These are phyloP conservation scores for Lepus oiostolus DNA, from an alignment of 2,797 vertebrate species.

Conservation along the genomic window DNA sequence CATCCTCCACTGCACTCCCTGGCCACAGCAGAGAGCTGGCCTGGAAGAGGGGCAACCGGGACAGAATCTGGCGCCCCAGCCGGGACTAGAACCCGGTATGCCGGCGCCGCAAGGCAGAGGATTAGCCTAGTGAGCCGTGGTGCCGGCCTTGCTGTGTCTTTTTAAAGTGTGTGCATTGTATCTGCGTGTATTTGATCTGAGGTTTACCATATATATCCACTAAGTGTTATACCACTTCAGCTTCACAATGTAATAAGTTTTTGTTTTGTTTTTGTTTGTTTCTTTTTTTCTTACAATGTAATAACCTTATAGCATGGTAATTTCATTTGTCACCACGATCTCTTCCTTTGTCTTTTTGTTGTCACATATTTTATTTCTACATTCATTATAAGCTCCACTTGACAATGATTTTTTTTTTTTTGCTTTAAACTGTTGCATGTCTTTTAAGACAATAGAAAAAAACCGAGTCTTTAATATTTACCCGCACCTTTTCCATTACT, in stretches of 20 bases:
- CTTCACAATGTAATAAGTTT: constrained; percentile 51
- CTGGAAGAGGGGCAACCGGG: too few species aligned
- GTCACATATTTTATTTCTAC: constrained; percentile 52
- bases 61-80: too few species aligned
- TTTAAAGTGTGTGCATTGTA: background rate
- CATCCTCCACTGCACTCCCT: too few species aligned
- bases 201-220: constrained; percentile 28
- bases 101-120: too few species aligned
- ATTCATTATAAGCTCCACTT: background rate
- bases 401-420: constrained; percentile 39
- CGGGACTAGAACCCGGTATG: too few species aligned
- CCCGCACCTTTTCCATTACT: background rate
- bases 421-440: constrained; percentile 4
- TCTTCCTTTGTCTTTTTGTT: background rate
- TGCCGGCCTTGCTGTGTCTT: background rate
- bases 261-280: too few species aligned
- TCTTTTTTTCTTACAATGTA: background rate
- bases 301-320: constrained; percentile 29
- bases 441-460: constrained; percentile 54
- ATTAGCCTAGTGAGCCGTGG: too few species aligned
- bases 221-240: constrained; percentile 25
- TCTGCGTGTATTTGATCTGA: background rate
- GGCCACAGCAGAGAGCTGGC: too few species aligned
- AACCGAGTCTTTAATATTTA: constrained; percentile 37
- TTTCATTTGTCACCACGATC: background rate